phyloP scores from a whole-genome alignment of 2,797 vertebrate genomes.

The Brachymystax lenok region DNA sequence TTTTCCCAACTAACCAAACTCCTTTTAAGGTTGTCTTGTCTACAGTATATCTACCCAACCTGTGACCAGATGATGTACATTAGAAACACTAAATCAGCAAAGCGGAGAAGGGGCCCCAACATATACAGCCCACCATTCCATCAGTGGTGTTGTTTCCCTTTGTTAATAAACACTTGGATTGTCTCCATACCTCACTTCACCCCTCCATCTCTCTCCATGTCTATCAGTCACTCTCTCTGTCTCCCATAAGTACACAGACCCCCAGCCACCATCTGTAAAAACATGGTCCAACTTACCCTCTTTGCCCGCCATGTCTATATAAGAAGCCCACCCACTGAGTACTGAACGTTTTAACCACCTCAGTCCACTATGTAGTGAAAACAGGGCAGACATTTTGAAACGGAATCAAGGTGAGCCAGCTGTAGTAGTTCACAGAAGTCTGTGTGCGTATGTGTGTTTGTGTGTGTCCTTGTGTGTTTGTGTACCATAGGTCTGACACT shows the following conservation, averaged over 20 bases:
- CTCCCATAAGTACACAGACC: slow-evolving; percentile 10
- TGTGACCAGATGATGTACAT: background rate
- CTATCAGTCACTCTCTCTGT: slow-evolving; percentile 22
- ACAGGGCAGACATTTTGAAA: slow-evolving; percentile 31
- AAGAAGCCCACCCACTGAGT: slow-evolving; percentile 46
- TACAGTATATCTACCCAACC: background rate
- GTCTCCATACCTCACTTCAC: background rate
- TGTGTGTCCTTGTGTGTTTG: no score
- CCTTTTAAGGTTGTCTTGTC: background rate
- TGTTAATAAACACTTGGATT: slow-evolving; percentile 15
- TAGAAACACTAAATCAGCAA: background rate
- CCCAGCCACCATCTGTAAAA: slow-evolving; percentile 25
- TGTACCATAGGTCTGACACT: slow-evolving; percentile 43
- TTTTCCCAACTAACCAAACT: background rate
- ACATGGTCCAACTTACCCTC: slow-evolving; percentile 27
- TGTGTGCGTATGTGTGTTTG: no score
- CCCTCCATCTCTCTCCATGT: background rate
- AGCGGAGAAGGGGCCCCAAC: background rate
- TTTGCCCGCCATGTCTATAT: slow-evolving; percentile 26
- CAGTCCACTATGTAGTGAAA: background rate
- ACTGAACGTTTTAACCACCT: slow-evolving; percentile 45
- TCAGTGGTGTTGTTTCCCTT: background rate
- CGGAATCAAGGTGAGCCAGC: slow-evolving; percentile 20
- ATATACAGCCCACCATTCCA: background rate
- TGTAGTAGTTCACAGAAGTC: slow-evolving; percentile 39